phyloP scores from a whole-genome alignment of 2,113 vertebrate genomes.

The Oryzias celebensis region DNA sequence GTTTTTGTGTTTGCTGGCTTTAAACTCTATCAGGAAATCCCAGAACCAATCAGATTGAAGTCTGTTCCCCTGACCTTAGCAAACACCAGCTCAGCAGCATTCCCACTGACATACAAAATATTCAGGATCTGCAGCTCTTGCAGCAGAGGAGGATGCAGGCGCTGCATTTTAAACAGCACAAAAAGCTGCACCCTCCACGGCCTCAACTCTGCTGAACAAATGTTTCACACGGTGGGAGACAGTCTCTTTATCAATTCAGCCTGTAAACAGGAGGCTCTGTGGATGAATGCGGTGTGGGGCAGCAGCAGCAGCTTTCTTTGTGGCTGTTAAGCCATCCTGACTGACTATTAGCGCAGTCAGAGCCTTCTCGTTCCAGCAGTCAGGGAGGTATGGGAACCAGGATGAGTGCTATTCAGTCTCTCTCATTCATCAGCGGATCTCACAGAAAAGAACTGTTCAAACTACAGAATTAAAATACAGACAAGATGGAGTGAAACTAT shows the following conservation, averaged over 20 bases:
- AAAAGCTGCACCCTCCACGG: constrained; percentile 13
- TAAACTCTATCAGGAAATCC: constrained; percentile 36
- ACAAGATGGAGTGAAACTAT: neutral
- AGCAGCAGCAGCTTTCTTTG: constrained; percentile 71
- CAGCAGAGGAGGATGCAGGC: neutral
- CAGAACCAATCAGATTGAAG: constrained; percentile 50
- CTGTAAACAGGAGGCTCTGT: constrained; percentile 33
- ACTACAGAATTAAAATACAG: constrained; percentile 1
- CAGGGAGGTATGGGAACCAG: constrained; percentile 31
- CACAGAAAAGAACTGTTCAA: constrained; percentile 1
- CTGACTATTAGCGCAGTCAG: constrained; percentile 33
- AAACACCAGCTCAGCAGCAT: constrained; percentile 45
- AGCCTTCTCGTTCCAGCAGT: constrained; percentile 43
- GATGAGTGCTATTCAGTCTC: constrained; percentile 24
- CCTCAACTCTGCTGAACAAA: constrained; percentile 28
- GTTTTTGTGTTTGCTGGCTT: constrained; percentile 33
- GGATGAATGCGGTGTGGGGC: constrained; percentile 42
- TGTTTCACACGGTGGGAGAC: constrained; percentile 19
- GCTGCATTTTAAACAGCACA: constrained; percentile 35
- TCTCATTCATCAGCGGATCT: constrained; percentile 19
- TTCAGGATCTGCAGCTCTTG: neutral
- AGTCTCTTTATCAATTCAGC: constrained; percentile 46
- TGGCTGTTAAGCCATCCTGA: constrained; percentile 53
- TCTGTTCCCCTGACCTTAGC: constrained; percentile 17
- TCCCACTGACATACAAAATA: neutral